Conservation (phyloP, 2,113 vertebrate genomes). For the Pterophyllum scalare region DNA sequence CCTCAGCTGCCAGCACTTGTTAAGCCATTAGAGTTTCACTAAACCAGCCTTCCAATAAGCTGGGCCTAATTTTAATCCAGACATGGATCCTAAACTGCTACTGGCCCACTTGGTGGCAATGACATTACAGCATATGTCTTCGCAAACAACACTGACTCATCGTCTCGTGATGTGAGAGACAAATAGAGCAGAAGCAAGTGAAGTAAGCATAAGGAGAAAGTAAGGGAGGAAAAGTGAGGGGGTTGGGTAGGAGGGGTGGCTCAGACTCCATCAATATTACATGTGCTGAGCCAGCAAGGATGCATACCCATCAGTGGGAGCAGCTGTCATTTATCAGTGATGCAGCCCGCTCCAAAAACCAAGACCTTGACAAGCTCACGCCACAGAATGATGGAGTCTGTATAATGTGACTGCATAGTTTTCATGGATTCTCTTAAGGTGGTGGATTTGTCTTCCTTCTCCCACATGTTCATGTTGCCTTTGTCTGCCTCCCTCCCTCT, state of each 20-base stretch:
- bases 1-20: slow-evolving; percentile 69
- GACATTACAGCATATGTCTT: slow-evolving; percentile 4
- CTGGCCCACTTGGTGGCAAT: slow-evolving; percentile 12
- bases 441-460: not conserved
- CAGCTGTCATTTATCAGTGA: slow-evolving; percentile 65
- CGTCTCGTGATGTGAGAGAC: not conserved
- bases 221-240: slow-evolving; percentile 1
- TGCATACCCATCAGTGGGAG: slow-evolving; percentile 66
- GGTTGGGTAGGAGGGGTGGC: slow-evolving; percentile 2
- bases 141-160: slow-evolving; percentile 33
- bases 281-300: slow-evolving; percentile 67
- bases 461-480: not conserved
- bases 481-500: not conserved
- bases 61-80: slow-evolving; percentile 38
- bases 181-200: not conserved
- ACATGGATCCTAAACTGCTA: not conserved
- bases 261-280: slow-evolving; percentile 66
- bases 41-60: slow-evolving; percentile 28
- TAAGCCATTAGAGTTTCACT: slow-evolving; percentile 53
- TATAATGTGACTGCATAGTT: not conserved
- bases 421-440: not conserved
- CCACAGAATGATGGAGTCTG: not conserved
- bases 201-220: slow-evolving; percentile 17
- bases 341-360: slow-evolving; percentile 49
- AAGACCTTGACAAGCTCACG: slow-evolving; percentile 30